A percentile compares a stretch with the other conserved stretches of the same genome.
These are phyloP conservation scores for Liodrosophila aerea DNA, from an alignment of 2,888 invertebrate genomes.

Conservation along the genomic window DNA sequence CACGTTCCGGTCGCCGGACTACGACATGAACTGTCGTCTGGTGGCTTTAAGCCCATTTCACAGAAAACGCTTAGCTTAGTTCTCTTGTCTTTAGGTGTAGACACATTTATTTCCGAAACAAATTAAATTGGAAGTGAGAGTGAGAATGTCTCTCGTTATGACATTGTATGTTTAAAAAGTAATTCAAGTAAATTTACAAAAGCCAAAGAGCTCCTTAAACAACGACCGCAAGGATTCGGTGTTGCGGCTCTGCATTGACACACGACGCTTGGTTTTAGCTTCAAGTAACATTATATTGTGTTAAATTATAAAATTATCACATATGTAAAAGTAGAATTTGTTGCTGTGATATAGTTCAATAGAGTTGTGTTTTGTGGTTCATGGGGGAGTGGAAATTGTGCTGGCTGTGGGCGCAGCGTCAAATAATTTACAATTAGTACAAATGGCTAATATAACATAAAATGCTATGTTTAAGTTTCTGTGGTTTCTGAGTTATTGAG, in stretches of 20 bases:
- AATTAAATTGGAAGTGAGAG: background rate
- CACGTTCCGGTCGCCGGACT: no score
- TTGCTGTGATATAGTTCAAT: constrained; percentile 47
- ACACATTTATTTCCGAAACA: background rate
- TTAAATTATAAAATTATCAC: constrained; percentile 74
- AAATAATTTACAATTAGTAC: constrained; percentile 64
- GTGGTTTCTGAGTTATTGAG: constrained; percentile 28
- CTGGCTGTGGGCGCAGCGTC: constrained; percentile 49
- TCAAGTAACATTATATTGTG: constrained; percentile 66
- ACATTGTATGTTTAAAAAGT: no score
- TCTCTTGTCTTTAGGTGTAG: no score
- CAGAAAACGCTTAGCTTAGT: no score
- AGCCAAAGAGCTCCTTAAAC: no score
- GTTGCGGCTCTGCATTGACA: constrained; percentile 19
- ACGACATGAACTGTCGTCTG: no score
- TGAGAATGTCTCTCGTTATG: no score
- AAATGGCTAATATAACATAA: constrained; percentile 68
- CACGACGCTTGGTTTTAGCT: constrained; percentile 47
- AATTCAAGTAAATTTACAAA: background rate
- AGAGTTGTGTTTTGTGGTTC: constrained; percentile 18
- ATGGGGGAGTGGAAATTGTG: constrained; percentile 16
- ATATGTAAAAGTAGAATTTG: constrained; percentile 53
- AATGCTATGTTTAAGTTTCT: constrained; percentile 58
- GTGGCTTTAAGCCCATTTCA: no score
- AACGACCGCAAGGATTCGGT: no score